Evolutionary conservation across 2,888 invertebrate species (phyloP).

Genomic region (Tubiluchus corallicola): DNA sequence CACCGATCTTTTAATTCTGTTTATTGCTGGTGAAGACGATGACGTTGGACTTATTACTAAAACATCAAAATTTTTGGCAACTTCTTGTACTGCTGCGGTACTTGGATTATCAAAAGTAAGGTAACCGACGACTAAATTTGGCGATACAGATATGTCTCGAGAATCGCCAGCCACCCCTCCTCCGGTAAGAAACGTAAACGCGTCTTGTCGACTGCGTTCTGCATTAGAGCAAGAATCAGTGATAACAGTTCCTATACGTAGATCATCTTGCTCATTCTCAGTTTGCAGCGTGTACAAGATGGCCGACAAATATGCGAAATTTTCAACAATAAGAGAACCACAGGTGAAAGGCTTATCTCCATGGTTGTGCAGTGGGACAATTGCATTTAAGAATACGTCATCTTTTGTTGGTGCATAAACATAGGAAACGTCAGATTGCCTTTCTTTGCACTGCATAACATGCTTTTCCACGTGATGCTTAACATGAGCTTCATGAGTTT

Average conservation of each 20-base stretch:
- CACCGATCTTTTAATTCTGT: too few relatives aligned
- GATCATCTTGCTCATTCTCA: not conserved
- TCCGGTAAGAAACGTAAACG: conserved; percentile 1
- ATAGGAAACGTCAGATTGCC: not conserved
- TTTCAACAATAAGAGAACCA: not conserved
- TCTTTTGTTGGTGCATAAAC: not conserved
- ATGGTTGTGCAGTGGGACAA: not conserved
- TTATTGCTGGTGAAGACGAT: not conserved
- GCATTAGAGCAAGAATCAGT: not conserved
- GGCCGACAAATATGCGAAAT: not conserved
- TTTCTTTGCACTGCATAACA: too few relatives aligned
- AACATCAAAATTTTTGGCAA: not conserved
- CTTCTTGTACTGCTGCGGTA: not conserved
- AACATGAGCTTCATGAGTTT: too few relatives aligned
- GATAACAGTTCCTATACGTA: not conserved
- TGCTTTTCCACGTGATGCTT: too few relatives aligned
- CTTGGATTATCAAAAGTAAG: not conserved
- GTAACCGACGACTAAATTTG: not conserved
- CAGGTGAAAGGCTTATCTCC: not conserved
- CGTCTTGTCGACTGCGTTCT: not conserved
- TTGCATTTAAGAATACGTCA: not conserved
- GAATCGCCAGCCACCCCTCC: not conserved
- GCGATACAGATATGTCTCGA: not conserved
- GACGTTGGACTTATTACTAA: not conserved
- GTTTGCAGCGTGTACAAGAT: not conserved